Evolutionary conservation across 2,113 vertebrate species (phyloP).

Genomic region (Caranx ignobilis): DNA sequence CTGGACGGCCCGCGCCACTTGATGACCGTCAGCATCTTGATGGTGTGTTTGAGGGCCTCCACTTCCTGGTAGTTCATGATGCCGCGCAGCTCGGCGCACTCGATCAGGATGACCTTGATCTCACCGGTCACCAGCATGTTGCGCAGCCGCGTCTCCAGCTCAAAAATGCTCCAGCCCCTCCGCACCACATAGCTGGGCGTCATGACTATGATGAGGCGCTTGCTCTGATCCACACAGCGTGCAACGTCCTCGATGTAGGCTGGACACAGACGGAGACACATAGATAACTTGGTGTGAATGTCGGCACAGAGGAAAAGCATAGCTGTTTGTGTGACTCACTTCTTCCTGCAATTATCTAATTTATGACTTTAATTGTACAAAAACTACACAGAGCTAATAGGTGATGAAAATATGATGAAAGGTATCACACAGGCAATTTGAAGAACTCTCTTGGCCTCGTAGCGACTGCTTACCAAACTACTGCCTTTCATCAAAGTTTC

Average conservation of each 20-base stretch:
- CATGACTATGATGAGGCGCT: slow-evolving; percentile 97
- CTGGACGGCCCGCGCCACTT: slow-evolving; percentile 96
- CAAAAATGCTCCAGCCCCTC: slow-evolving; percentile 98
- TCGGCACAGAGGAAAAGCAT: not conserved
- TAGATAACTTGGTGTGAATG: slow-evolving; percentile 3
- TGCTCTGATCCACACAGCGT: slow-evolving; percentile 98
- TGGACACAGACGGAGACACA: slow-evolving; percentile 63
- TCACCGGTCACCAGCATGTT: slow-evolving; percentile 97
- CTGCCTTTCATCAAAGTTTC: slow-evolving; percentile 45
- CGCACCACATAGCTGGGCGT: slow-evolving; percentile 96
- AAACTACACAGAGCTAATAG: slow-evolving; percentile 10
- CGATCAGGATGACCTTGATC: slow-evolving; percentile 98
- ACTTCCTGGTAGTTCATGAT: slow-evolving; percentile 99
- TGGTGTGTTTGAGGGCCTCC: slow-evolving; percentile 97
- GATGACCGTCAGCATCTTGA: slow-evolving; percentile 97
- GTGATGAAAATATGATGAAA: slow-evolving; percentile 47
- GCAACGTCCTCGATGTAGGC: slow-evolving; percentile 98
- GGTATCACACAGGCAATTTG: slow-evolving; percentile 13
- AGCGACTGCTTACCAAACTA: slow-evolving; percentile 7
- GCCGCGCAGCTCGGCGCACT: slow-evolving; percentile 95
- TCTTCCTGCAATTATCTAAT: not conserved
- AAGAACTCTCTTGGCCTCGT: slow-evolving; percentile 55
- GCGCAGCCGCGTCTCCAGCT: slow-evolving; percentile 96
- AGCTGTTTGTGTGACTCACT: not conserved
- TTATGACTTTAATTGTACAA: slow-evolving; percentile 4